Evolutionary conservation across 2,888 invertebrate genomes (phyloP).

Genomic region (Acleris emargana): DNA sequence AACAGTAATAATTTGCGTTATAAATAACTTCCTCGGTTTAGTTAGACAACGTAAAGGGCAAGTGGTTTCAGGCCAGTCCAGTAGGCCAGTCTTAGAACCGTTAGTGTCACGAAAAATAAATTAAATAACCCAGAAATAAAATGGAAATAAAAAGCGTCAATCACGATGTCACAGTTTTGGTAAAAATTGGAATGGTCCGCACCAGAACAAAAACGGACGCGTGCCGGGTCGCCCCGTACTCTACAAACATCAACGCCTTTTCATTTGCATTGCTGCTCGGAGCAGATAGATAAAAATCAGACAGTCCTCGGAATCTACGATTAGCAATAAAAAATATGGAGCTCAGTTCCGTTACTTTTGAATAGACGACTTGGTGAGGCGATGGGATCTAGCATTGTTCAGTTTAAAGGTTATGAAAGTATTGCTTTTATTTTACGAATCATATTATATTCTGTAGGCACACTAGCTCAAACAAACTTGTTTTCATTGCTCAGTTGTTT

Average conservation of each 20-base stretch:
- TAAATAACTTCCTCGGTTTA: no score
- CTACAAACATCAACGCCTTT: constrained; percentile 58
- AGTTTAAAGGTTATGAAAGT: no score
- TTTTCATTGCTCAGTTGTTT: no score
- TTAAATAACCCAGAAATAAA: neutral
- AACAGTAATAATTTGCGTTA: no score
- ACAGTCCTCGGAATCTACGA: constrained; percentile 18
- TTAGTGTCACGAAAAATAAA: constrained; percentile 20
- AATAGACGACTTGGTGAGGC: neutral
- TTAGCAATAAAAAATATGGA: constrained; percentile 14
- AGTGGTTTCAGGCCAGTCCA: neutral
- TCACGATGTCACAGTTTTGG: constrained; percentile 49
- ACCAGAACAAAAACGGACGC: constrained; percentile 56
- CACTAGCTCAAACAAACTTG: no score
- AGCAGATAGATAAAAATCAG: constrained; percentile 16
- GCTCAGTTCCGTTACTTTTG: constrained; percentile 18
- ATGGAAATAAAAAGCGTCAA: constrained; percentile 19
- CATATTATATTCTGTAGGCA: no score
- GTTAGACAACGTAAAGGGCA: neutral
- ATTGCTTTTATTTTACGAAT: no score
- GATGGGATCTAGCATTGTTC: neutral
- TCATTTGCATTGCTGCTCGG: constrained; percentile 29
- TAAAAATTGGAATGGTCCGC: constrained; percentile 58
- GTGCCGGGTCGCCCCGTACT: constrained; percentile 60
- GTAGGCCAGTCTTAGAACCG: constrained; percentile 1